Evolutionary conservation across 2,113 vertebrate genomes (phyloP), one percentile per base, ranked within the genome.

Genomic region (Cyanoderma ruficeps): DNA sequence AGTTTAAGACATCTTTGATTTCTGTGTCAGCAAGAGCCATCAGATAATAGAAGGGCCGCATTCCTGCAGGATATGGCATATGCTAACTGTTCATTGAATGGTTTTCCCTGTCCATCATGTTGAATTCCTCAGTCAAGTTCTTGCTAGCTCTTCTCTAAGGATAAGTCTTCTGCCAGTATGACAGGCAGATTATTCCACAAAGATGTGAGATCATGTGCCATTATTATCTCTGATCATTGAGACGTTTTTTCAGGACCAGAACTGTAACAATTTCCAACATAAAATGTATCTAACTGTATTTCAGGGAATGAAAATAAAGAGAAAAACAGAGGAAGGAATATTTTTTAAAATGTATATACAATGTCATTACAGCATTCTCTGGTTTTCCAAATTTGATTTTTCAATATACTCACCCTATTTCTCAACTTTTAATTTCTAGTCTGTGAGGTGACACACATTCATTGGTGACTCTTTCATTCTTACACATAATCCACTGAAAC

Each of bases 21-120:
- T 77, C 68, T 52, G 85, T 47, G 78, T 18, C 52, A 92, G 71
- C 52, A 80, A 86, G 79, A 75, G 60, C 35, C 85, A 64, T 88
- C 90, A 70, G 63, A 87, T 74, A 55, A 74, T 87, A 93, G 83
- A 94, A 93, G 42, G 52, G 76, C 85, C 86, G 47, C 6, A 27
- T 96, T 96, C 90, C 92, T 95, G 90, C 84, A 94, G 96, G 93
- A 96, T 91, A 94, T 95, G 52, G 79, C 94, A 95, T 96, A 96
- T 96, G 94, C 44, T 97, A 90, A 56, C 93, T 97, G 96, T 90
- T 96, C 92, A 64, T 33, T 86, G 93, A 94, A 97, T 96, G 47
- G 92, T 15, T 91, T 97, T 88, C 30, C 87, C 88, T 97, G 96
- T 96, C 93, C 85, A 96, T 96, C 95, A 95, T 78, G 55, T 24